Base-by-base conservation (phyloP, 1,140 invertebrate species). In the Rhysida immarginata region DNA sequence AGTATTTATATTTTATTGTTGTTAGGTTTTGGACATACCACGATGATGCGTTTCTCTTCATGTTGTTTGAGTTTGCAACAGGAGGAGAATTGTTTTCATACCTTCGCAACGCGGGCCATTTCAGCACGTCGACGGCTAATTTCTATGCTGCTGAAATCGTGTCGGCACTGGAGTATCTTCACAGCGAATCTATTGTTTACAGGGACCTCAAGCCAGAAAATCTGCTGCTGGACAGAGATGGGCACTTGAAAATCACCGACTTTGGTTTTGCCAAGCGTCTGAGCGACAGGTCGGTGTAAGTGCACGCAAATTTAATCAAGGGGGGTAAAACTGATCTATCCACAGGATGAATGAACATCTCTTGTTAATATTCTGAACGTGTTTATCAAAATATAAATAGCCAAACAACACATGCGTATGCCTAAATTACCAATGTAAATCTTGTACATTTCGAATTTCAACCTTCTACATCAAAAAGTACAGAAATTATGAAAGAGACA, bases 191-290 rank as follows among this genome's bases (percentile, higher is more conserved):
- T 64, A 86, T 94, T 56, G 87, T 93, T 11, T 91, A 91, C 69
- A 74, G 84, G 41, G 78, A 80, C 64, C 68, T 85, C 45, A 94
- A 94, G 69, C 91, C 90, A 2, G 94, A 97, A 69, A 97, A 97
- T 71, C 72, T 97, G 20, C 73, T 97, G 0, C 73, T 97, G 21
- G 92, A 94, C 65, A 78, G 78, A 61, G 86, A 94, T 62, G 94
- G 94, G 0, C 93, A 97, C 70, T 73, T 97, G 57, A 96, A 96
- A 71, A 91, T 97, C 54, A 96, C 92, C 14, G 94, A 97, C 71
- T 97, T 97, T 71, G 94, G 94, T 29, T 97, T 97, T 69, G 91
- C 93, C 5, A 97, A 97, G 72, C 87, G 88, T 65, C 71, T 97
- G 20, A 81, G 81, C 5, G 91, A 96, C 71, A 81, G 77, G 76